phyloP scores from a whole-genome alignment of 2,797 vertebrate species.

The Trachurus trachurus region DNA sequence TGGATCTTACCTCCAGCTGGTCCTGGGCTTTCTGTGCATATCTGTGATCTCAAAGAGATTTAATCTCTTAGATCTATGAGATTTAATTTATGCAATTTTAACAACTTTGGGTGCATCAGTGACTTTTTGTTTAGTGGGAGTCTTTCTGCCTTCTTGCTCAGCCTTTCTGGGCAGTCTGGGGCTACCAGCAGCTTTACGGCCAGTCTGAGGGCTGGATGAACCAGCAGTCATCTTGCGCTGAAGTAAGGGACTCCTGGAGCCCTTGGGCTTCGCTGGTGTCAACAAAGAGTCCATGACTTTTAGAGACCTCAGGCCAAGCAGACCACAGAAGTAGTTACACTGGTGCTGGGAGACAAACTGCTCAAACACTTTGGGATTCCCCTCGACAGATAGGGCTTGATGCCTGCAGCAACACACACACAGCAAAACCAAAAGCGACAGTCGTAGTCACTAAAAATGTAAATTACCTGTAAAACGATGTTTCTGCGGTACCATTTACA shows the following conservation, averaged over 20 bases:
- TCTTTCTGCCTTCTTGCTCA: slow-evolving; percentile 73
- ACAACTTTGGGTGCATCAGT: slow-evolving; percentile 59
- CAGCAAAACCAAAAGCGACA: slow-evolving; percentile 11
- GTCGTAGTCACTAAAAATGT: slow-evolving; percentile 21
- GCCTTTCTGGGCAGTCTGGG: slow-evolving; percentile 81
- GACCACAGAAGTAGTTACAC: slow-evolving; percentile 92
- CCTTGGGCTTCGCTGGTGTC: slow-evolving; percentile 86
- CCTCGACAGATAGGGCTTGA: slow-evolving; percentile 91
- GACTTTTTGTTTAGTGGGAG: slow-evolving; percentile 65
- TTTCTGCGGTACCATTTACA: slow-evolving; percentile 43
- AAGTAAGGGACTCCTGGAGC: slow-evolving; percentile 89
- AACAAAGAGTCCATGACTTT: slow-evolving; percentile 86
- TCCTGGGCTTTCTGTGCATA: slow-evolving; percentile 5
- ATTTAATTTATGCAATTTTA: slow-evolving; percentile 62
- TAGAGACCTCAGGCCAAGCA: slow-evolving; percentile 87
- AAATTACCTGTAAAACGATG: slow-evolving; percentile 67
- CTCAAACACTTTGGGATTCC: slow-evolving; percentile 89
- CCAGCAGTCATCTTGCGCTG: slow-evolving; percentile 85
- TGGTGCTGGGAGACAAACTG: slow-evolving; percentile 89
- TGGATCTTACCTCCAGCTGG: background rate
- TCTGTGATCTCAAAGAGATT: background rate
- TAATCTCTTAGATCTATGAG: no score
- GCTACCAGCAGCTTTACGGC: slow-evolving; percentile 85
- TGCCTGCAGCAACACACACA: slow-evolving; percentile 85
- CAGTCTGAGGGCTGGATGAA: slow-evolving; percentile 91